phyloP scores from a whole-genome alignment of 2,113 vertebrate genomes.

The Xiphophorus couchianus region DNA sequence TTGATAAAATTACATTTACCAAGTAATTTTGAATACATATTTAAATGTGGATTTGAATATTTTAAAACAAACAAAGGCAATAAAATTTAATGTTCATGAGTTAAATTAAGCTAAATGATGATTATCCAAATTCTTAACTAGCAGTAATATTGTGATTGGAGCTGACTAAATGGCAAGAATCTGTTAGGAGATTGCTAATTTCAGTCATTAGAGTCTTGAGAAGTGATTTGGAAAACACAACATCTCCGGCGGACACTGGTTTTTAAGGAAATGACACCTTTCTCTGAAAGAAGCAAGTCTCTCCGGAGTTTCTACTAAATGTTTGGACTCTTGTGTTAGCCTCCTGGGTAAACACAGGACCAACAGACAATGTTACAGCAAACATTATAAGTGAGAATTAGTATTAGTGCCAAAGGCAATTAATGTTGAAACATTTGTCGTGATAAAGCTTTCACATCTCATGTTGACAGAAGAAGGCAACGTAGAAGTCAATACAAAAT shows the following conservation, averaged over 20 bases:
- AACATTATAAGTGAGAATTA: slow-evolving; percentile 36
- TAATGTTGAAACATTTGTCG: slow-evolving; percentile 54
- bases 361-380: slow-evolving; percentile 21
- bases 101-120: too few relatives aligned
- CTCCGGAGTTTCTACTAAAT: slow-evolving; percentile 29
- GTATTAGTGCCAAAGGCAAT: slow-evolving; percentile 52
- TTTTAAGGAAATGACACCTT: slow-evolving; percentile 53
- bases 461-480: slow-evolving; percentile 24
- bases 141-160: too few relatives aligned
- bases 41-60: too few relatives aligned
- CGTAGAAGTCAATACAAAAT: slow-evolving; percentile 15
- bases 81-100: too few relatives aligned
- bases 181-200: too few relatives aligned
- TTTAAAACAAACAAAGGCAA: too few relatives aligned
- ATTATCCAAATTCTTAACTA: too few relatives aligned
- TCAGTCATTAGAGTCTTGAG: too few relatives aligned
- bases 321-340: slow-evolving; percentile 46
- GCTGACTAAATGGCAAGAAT: too few relatives aligned
- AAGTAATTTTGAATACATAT: too few relatives aligned
- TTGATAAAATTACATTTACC: too few relatives aligned
- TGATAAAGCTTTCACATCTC: slow-evolving; percentile 40
- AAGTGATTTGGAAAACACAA: too few relatives aligned
- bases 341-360: slow-evolving; percentile 72
- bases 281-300: slow-evolving; percentile 55
- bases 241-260: slow-evolving; percentile 29